Conservation (phyloP, 1,140 invertebrate genomes). For the Drosophila hydei region DNA sequence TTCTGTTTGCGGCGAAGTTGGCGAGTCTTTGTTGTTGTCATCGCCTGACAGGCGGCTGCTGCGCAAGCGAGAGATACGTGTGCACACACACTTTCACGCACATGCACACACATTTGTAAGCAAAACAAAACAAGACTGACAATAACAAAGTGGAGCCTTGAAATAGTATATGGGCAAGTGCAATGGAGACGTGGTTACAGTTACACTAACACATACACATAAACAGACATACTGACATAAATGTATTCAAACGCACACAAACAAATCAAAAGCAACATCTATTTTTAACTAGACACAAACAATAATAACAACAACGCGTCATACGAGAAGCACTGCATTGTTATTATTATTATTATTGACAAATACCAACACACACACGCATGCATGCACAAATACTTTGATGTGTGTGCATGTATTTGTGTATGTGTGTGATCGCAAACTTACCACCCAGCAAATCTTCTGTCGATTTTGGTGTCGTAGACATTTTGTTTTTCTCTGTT, state of each 20-base stretch:
- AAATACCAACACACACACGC: slow-evolving; percentile 34
- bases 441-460: slow-evolving; percentile 81
- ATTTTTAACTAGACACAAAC: slow-evolving; percentile 46
- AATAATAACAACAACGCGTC: slow-evolving; percentile 41
- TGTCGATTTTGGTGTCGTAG: slow-evolving; percentile 77
- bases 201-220: slow-evolving; percentile 25
- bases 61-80: slow-evolving; percentile 40
- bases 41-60: slow-evolving; percentile 37
- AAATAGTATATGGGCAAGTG: slow-evolving; percentile 57
- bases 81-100: background rate
- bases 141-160: slow-evolving; percentile 70
- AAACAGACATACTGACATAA: slow-evolving; percentile 30
- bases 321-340: slow-evolving; percentile 35
- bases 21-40: slow-evolving; percentile 62
- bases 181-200: slow-evolving; percentile 53
- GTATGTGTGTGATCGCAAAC: slow-evolving; percentile 45
- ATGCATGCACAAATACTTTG: background rate
- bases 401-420: slow-evolving; percentile 8
- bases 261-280: slow-evolving; percentile 44
- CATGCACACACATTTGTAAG: slow-evolving; percentile 14
- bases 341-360: slow-evolving; percentile 53
- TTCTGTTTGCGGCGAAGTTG: slow-evolving; percentile 53
- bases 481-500: slow-evolving; percentile 70
- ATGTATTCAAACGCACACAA: slow-evolving; percentile 34
- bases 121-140: slow-evolving; percentile 61